These are phyloP conservation scores for Callocephalon fimbriatum DNA, from an alignment of 2,113 vertebrate genomes.

Conservation along the genomic window DNA sequence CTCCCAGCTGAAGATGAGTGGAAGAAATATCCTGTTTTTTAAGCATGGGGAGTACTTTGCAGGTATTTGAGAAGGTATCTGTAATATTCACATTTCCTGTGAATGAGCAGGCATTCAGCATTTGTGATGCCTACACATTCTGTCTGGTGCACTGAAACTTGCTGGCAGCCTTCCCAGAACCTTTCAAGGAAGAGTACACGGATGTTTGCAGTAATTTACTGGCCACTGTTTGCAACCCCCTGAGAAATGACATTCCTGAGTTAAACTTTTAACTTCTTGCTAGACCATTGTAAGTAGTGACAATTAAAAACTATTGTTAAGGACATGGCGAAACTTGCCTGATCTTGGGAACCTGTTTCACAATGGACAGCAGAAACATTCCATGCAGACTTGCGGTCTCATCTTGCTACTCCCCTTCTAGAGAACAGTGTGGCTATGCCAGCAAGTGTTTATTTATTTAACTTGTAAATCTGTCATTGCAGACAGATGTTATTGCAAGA, in stretches of 20 bases:
- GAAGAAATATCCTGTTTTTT: neutral
- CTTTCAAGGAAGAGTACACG: neutral
- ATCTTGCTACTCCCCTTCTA: neutral
- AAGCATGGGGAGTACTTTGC: neutral
- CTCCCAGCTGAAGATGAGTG: neutral
- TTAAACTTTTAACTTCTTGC: slow-evolving; percentile 2
- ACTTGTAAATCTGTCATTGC: neutral
- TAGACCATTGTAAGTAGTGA: neutral
- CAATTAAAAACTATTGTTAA: neutral
- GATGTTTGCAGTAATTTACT: neutral
- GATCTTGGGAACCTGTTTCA: neutral
- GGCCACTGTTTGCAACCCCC: neutral
- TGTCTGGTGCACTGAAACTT: neutral
- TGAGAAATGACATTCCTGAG: neutral
- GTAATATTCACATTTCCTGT: neutral
- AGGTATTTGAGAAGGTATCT: neutral
- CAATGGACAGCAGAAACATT: neutral
- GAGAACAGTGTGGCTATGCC: neutral
- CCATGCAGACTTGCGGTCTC: neutral
- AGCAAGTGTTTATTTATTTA: slow-evolving; percentile 32
- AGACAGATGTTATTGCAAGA: neutral
- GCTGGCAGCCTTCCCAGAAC: slow-evolving; percentile 20
- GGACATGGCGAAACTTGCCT: neutral
- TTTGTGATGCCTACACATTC: neutral
- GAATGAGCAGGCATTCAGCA: neutral